Percentiles rank a stretch among this genome's conserved stretches.
phyloP scores from a whole-genome alignment of 2,797 vertebrate genomes.

The Cyclopterus lumpus region DNA sequence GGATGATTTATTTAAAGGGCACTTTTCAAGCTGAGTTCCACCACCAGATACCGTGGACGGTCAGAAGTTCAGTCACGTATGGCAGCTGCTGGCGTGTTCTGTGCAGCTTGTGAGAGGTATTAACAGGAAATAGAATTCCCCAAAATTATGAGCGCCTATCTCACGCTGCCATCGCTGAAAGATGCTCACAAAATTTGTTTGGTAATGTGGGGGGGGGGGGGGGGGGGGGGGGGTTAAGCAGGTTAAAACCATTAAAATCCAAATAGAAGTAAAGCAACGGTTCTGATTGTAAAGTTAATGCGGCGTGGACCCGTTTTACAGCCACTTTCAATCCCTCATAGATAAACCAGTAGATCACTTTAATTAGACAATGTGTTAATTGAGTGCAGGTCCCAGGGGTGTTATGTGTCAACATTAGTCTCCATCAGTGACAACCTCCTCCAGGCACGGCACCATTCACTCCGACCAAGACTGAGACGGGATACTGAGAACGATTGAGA shows the following conservation, averaged over 20 bases:
- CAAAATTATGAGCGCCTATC: constrained; percentile 32
- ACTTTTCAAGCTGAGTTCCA: constrained; percentile 46
- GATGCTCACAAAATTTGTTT: constrained; percentile 66
- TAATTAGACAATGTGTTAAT: constrained; percentile 86
- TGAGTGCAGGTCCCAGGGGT: constrained; percentile 79
- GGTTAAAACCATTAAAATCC: constrained; percentile 77
- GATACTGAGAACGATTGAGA: constrained; percentile 49
- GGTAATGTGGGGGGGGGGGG: constrained; percentile 55
- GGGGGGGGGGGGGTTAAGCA: constrained; percentile 60
- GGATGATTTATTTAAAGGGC: constrained; percentile 64
- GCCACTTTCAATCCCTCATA: constrained; percentile 71
- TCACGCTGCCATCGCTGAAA: constrained; percentile 33
- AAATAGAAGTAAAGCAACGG: constrained; percentile 74
- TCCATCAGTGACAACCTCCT: constrained; percentile 69
- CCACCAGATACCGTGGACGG: constrained; percentile 19
- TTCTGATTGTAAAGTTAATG: constrained; percentile 80
- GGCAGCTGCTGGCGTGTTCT: constrained; percentile 8
- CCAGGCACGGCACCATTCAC: constrained; percentile 52
- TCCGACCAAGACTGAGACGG: constrained; percentile 38
- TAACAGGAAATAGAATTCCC: constrained; percentile 44
- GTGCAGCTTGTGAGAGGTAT: constrained; percentile 29
- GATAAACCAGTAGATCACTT: constrained; percentile 82
- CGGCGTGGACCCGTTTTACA: constrained; percentile 71
- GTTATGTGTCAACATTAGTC: constrained; percentile 82
- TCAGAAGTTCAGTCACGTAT: constrained; percentile 58